Base-by-base conservation (phyloP, 2,797 vertebrate species). In the Iguana delicatissima region DNA sequence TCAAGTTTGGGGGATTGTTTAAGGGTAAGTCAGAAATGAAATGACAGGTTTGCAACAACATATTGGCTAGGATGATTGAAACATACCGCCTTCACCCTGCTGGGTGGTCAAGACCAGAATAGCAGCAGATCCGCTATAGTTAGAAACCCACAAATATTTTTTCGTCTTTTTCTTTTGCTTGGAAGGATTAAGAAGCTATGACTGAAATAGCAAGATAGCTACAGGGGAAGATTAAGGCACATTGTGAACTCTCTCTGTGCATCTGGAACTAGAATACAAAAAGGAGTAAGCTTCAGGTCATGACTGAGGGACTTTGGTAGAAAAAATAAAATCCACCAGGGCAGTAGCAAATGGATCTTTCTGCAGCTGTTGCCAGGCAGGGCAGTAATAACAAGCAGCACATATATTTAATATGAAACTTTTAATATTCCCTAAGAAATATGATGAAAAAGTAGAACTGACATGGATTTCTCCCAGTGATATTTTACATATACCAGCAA, bases 41-140 rank as follows among this genome's bases (percentile, higher is more conserved):
- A 91, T 0, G 18, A 82, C 72, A 90, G 86, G 62, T 79, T 67
- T 91, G 69, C 1, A 1, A 73, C 42, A 22, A 84, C 55, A 80
- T 73, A 80, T 67, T 89, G 72, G 46, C 20, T 67, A 20, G 13
- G 57, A 26, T 13, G 50, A 74, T n/a, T 83, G 73, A 85, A 91
- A 84, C 74, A 42, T 6, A 89, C n/a, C 42, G 32, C 73, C 0
- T 76, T 84, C 89, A 72, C 4, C 79, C 86, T 81, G 57, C 72
- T 91, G 83, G 80, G 16, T 93, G 91, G 55, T 62, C 86, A 92
- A 69, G 84, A 92, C 89, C 24, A 55, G 18, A 93, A 69, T 29
- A 92, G 80, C 35, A 89, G 80, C 46, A 13, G 7, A 82, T 16
- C 74, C 83, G 59, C 84, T 89, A 84, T 72, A 38, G 59, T 57